These are phyloP conservation scores for Blera fallax DNA, from an alignment of 2,888 invertebrate species.

Conservation along the genomic window DNA sequence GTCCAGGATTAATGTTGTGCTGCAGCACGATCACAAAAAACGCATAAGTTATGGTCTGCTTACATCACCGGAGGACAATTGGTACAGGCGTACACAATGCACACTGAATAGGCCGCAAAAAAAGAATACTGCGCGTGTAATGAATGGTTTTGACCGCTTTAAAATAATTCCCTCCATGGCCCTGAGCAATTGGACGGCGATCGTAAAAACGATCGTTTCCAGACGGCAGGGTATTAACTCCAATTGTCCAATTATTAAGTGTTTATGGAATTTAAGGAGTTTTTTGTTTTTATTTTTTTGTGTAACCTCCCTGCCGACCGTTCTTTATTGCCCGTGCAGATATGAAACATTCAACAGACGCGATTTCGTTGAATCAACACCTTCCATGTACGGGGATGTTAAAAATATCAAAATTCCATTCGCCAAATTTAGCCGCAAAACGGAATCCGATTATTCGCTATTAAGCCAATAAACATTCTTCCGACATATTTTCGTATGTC, in stretches of 20 bases:
- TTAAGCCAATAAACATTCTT: constrained; percentile 59
- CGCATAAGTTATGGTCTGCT: constrained; percentile 61
- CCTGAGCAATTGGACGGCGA: constrained; percentile 22
- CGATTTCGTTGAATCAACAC: constrained; percentile 58
- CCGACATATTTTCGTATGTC: neutral
- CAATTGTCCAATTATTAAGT: constrained; percentile 62
- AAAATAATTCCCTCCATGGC: constrained; percentile 51
- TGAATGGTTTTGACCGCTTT: constrained; percentile 34
- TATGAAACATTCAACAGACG: neutral
- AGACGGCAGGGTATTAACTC: constrained; percentile 16
- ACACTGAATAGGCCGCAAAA: constrained; percentile 2
- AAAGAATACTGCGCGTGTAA: constrained; percentile 31
- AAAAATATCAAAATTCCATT: constrained; percentile 24
- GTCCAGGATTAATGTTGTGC: constrained; percentile 54
- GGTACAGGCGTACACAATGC: constrained; percentile 8
- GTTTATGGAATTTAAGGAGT: constrained; percentile 52
- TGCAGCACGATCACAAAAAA: constrained; percentile 14
- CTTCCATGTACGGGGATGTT: constrained; percentile 42
- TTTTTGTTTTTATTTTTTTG: no score
- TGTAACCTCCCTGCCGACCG: neutral
- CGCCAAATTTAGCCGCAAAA: constrained; percentile 15
- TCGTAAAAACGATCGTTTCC: constrained; percentile 20
- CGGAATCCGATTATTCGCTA: constrained; percentile 39
- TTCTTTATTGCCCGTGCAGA: constrained; percentile 22
- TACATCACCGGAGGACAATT: constrained; percentile 66